Conservation (phyloP, 1,140 invertebrate genomes). For the Panulirus ornatus region DNA sequence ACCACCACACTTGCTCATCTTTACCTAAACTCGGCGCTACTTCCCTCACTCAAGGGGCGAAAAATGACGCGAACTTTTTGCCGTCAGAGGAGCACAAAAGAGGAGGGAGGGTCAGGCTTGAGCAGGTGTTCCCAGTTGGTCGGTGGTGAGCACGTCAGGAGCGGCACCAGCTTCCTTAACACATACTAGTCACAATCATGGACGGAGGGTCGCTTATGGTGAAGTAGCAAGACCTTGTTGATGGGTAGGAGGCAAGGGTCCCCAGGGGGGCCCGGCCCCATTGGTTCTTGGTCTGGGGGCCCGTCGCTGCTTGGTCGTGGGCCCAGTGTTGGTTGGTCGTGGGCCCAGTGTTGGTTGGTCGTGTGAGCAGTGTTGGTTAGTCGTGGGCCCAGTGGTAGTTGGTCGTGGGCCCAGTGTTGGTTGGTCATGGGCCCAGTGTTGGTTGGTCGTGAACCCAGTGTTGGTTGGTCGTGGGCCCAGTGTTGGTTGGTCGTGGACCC, state of each 20-base stretch:
- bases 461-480: not conserved
- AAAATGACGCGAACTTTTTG: not conserved
- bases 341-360: too few relatives aligned
- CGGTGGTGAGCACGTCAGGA: not conserved
- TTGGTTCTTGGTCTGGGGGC: too few relatives aligned
- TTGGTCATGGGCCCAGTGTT: not conserved
- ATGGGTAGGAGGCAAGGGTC: too few relatives aligned
- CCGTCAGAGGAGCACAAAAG: too few relatives aligned
- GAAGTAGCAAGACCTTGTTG: not conserved
- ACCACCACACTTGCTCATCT: too few relatives aligned
- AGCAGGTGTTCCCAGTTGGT: not conserved
- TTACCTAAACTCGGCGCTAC: too few relatives aligned
- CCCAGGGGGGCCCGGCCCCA: too few relatives aligned
- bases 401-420: too few relatives aligned
- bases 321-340: not conserved
- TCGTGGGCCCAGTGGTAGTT: too few relatives aligned
- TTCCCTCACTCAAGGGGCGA: too few relatives aligned
- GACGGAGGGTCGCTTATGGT: conserved; percentile 28
- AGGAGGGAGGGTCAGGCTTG: not conserved
- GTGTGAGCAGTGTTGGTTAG: too few relatives aligned
- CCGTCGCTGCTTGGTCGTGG: not conserved
- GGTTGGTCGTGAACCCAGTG: not conserved
- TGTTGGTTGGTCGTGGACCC: too few relatives aligned
- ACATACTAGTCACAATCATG: conserved; percentile 24
- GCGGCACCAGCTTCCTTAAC: not conserved